Percentiles rank a stretch among this genome's conserved stretches.
Evolutionary conservation across 1,140 invertebrate genomes (phyloP).

Genomic region (Achroia grisella): DNA sequence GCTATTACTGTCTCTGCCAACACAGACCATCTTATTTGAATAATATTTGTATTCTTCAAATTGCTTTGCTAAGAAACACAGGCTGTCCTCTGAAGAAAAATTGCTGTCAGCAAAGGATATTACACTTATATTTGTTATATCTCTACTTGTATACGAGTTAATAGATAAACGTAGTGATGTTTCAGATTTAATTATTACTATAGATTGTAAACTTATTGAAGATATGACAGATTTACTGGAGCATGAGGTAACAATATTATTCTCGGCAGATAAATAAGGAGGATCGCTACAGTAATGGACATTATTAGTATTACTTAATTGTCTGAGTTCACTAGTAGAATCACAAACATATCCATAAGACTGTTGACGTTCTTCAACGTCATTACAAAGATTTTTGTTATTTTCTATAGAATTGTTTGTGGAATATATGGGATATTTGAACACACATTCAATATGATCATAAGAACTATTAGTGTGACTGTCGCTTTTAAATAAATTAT

Average conservation of each 20-base stretch:
- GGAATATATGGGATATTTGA: neutral
- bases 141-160: slow-evolving; percentile 3
- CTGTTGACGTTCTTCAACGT: too few species aligned
- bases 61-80: slow-evolving; percentile 6
- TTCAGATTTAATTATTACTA: slow-evolving; percentile 19
- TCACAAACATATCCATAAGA: neutral
- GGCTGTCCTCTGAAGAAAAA: slow-evolving; percentile 7
- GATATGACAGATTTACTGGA: too few species aligned
- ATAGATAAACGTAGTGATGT: slow-evolving; percentile 24
- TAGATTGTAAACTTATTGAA: slow-evolving; percentile 15
- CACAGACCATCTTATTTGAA: neutral
- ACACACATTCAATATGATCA: neutral
- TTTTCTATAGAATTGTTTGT: neutral
- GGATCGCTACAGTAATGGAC: neutral
- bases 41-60: neutral
- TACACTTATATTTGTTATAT: slow-evolving; percentile 15
- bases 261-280: too few species aligned
- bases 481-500: neutral
- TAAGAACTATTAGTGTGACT: neutral
- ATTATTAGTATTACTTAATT: neutral
- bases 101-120: slow-evolving; percentile 20
- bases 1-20: neutral
- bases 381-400: neutral
- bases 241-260: too few species aligned
- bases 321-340: neutral